Conservation (phyloP, 2,797 vertebrate genomes). For the Sarcophilus harrisii region DNA sequence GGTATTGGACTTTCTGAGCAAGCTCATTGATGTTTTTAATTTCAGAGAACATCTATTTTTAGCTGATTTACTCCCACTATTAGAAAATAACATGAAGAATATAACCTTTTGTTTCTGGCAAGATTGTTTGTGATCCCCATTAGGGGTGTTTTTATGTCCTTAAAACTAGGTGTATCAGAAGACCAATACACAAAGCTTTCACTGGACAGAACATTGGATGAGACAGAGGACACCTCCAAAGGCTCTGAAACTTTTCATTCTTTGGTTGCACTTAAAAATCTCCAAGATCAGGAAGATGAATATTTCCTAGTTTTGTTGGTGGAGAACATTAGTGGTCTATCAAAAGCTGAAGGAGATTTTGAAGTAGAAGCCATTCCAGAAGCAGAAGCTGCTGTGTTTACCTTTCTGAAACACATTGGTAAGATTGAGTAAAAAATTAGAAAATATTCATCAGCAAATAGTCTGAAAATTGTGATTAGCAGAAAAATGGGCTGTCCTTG, state of each 20-base stretch:
- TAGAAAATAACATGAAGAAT: not conserved
- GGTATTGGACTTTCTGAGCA: not conserved
- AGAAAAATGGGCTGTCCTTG: not conserved
- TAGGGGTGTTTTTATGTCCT: constrained; percentile 27
- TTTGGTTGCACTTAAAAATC: constrained; percentile 80
- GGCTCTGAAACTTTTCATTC: not conserved
- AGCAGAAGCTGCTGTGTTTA: constrained; percentile 77
- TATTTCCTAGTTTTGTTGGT: constrained; percentile 79
- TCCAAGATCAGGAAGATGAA: constrained; percentile 42
- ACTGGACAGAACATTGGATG: constrained; percentile 44
- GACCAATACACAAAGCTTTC: constrained; percentile 66
- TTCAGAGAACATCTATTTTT: constrained; percentile 21
- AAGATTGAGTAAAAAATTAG: constrained; percentile 60
- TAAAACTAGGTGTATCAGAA: constrained; percentile 56
- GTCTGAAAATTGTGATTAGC: constrained; percentile 16
- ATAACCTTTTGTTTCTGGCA: constrained; percentile 18
- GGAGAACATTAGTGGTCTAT: constrained; percentile 82
- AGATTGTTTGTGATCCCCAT: not conserved
- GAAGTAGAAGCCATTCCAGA: constrained; percentile 84
- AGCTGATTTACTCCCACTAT: constrained; percentile 2
- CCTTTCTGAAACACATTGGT: constrained; percentile 82
- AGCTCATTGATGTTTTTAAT: constrained; percentile 22
- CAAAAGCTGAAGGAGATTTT: constrained; percentile 80
- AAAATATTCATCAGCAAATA: not conserved
- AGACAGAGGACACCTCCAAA: constrained; percentile 9